These are phyloP conservation scores for silkworm (Bombyx mori) DNA, from an alignment of 1,140 invertebrate genomes.

Conservation along the genomic window DNA sequence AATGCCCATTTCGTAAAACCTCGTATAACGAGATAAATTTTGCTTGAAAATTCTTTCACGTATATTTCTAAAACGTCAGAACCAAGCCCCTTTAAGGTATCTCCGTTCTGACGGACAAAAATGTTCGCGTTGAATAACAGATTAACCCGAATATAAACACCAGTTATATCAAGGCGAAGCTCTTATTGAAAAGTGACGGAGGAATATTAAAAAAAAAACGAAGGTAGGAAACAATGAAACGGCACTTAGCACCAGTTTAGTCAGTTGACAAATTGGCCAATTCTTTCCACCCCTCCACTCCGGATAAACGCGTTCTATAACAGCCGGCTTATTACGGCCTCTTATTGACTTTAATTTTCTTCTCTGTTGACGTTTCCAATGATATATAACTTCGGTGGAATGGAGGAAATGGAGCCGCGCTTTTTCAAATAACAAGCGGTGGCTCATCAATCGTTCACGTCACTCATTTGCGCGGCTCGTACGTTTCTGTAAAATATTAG, in stretches of 20 bases:
- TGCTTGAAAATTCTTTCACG: too few species aligned
- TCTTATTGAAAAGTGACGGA: slow-evolving; percentile 19
- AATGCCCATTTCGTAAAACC: too few species aligned
- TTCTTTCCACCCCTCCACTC: slow-evolving; percentile 25
- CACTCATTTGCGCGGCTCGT: slow-evolving; percentile 55
- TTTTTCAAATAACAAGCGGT: slow-evolving; percentile 67
- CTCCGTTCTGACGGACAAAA: too few species aligned
- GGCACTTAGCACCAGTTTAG: slow-evolving; percentile 39
- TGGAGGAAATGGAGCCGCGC: slow-evolving; percentile 53
- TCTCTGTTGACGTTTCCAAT: slow-evolving; percentile 60
- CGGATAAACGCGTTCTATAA: slow-evolving; percentile 41
- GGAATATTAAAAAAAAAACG: slow-evolving; percentile 18
- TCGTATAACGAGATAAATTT: too few species aligned
- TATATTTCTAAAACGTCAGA: too few species aligned
- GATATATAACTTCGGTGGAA: slow-evolving; percentile 56
- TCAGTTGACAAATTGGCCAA: slow-evolving; percentile 56
- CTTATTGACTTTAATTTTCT: slow-evolving; percentile 67
- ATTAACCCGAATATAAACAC: slow-evolving; percentile 13
- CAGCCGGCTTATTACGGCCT: slow-evolving; percentile 41
- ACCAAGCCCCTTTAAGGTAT: too few species aligned
- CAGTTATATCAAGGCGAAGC: slow-evolving; percentile 19
- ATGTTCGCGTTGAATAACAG: slow-evolving; percentile 11
- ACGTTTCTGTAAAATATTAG: slow-evolving; percentile 59
- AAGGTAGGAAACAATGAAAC: slow-evolving; percentile 40
- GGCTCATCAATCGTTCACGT: slow-evolving; percentile 55